Percentiles rank a stretch among this genome's conserved stretches.
These are phyloP conservation scores for Dryobota labecula DNA, from an alignment of 2,888 invertebrate species.

Conservation along the genomic window DNA sequence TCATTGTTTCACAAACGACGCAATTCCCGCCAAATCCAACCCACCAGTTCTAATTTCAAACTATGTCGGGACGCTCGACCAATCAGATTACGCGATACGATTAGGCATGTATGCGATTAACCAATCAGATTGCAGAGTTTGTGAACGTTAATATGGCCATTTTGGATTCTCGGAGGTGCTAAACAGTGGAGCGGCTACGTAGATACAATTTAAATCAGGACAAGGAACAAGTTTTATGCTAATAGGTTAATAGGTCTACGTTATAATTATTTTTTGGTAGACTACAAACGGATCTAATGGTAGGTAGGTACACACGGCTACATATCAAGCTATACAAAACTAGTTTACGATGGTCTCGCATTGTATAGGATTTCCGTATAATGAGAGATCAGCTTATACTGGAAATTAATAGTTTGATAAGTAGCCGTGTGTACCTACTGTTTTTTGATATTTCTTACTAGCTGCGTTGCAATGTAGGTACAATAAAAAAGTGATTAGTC, in stretches of 20 bases:
- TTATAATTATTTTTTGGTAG: background rate
- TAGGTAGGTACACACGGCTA: too few relatives aligned
- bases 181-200: constrained; percentile 27
- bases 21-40: constrained; percentile 59
- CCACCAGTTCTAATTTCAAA: constrained; percentile 82
- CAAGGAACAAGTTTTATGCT: background rate
- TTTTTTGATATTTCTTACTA: too few relatives aligned
- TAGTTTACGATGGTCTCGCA: too few relatives aligned
- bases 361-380: too few relatives aligned
- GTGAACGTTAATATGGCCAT: constrained; percentile 78
- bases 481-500: too few relatives aligned
- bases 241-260: too few relatives aligned
- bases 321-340: too few relatives aligned
- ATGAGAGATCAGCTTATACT: too few relatives aligned
- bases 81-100: constrained; percentile 74
- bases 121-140: constrained; percentile 77
- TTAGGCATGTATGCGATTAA: constrained; percentile 69
- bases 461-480: too few relatives aligned
- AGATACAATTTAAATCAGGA: background rate
- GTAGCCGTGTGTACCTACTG: too few relatives aligned
- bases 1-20: constrained; percentile 45
- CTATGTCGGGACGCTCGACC: constrained; percentile 71
- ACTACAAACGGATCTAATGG: background rate
- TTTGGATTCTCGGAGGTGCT: constrained; percentile 47
- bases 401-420: too few relatives aligned